Evolutionary conservation across 2,113 vertebrate species (phyloP), one percentile per base, ranked within the genome.

Genomic region (Dendrocopos noguchii): DNA sequence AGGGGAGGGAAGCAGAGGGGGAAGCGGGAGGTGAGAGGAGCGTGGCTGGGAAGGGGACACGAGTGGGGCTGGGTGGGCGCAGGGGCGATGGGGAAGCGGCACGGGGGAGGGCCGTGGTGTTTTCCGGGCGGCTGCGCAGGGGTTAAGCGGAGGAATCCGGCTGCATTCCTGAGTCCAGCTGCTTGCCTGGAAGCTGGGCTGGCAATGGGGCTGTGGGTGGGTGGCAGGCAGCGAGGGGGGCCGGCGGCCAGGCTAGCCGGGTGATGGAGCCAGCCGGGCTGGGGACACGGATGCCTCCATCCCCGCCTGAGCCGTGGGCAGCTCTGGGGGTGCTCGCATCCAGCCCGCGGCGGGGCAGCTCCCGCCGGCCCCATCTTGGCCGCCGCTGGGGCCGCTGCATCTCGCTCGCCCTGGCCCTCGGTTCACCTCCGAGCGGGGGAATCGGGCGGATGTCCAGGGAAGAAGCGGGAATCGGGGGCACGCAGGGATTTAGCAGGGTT

Each of bases 161-260:
- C 94, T 88, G 91, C 95, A 95, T 96, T 96, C 95, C 95, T 96
- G 95, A 95, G 94, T 88, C 93, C 95, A 94, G 95, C 95, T 96
- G 95, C 95, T 96, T 94, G 94, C 94, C 94, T 96, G 95, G 95
- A 95, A 96, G 95, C 95, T 92, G 95, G 94, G 94, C 95, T 95
- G 95, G 94, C 88, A 71, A 86, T 5, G 31, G 91, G 88, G 91
- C 86, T 93, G 94, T 25, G 95, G 94, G 93, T 95, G 95, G 94
- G 93, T 95, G 95, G 95, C 92, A 76, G 94, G 88, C 92, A 61
- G 76, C 3, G 12, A 91, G 92, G 91, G 92, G 64, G 90, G 91
- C 91, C 63, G 16, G 47, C 9, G 24, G 85, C 86, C 52, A 16
- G 86, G 90, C 88, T 50, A 73, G 72, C 83, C 24, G 5, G 75